Conservation (phyloP, 1,140 invertebrate species). For the Eulimnadia texana region DNA sequence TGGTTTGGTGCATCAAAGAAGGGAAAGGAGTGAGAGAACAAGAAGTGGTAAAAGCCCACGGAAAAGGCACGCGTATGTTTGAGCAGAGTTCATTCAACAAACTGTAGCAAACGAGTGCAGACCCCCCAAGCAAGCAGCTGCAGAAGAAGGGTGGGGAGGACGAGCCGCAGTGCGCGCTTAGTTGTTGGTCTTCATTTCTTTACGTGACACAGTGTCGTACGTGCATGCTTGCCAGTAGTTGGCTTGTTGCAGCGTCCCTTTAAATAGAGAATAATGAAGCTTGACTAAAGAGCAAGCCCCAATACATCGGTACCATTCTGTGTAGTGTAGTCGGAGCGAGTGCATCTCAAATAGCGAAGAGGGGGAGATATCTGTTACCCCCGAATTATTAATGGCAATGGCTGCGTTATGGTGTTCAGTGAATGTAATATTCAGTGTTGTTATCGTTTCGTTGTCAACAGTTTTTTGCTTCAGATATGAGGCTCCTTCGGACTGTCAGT, state of each 20-base stretch:
- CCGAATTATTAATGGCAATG: too few species aligned
- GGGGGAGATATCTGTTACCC: too few species aligned
- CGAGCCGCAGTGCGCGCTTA: not conserved
- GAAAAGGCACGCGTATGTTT: not conserved
- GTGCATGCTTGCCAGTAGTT: not conserved
- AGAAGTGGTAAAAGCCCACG: not conserved
- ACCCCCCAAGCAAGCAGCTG: not conserved
- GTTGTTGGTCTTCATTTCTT: not conserved
- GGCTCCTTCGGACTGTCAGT: constrained; percentile 66
- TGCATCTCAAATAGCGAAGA: not conserved
- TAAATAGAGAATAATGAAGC: not conserved
- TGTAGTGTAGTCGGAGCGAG: not conserved
- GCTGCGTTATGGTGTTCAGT: not conserved
- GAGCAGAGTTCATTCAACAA: not conserved
- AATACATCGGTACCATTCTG: not conserved
- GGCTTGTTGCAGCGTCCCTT: not conserved
- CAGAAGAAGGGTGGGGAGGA: too few species aligned
- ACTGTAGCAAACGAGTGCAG: not conserved
- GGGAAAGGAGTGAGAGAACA: not conserved
- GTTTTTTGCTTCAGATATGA: constrained; percentile 43
- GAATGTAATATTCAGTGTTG: not conserved
- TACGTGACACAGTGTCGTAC: not conserved
- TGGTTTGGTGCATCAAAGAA: not conserved
- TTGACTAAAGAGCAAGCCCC: not conserved
- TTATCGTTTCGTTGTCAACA: not conserved